A percentile compares a stretch with the other conserved stretches of the same genome.
Conservation (phyloP, 1,140 invertebrate species). For the Drosophila punjabiensis region DNA sequence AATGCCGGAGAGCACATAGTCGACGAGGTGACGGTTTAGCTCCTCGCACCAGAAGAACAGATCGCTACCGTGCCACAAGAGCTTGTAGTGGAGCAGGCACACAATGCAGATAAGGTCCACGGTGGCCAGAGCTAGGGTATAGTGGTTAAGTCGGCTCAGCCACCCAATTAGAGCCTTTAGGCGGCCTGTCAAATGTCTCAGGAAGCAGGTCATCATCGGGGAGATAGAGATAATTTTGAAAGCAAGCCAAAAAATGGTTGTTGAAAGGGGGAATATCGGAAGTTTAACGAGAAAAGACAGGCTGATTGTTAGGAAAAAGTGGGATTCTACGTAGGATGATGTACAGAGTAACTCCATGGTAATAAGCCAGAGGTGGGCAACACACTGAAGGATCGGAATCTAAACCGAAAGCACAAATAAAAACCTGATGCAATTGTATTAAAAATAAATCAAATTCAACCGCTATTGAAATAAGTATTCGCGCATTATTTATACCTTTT, state of each 20-base stretch:
- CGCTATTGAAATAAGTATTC: neutral
- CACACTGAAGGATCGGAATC: neutral
- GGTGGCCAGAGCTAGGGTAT: slow-evolving; percentile 32
- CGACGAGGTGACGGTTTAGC: slow-evolving; percentile 8
- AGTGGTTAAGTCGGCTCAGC: slow-evolving; percentile 37
- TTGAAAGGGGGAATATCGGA: neutral
- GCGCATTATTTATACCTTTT: no score
- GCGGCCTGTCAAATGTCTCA: slow-evolving; percentile 12
- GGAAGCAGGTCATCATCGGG: slow-evolving; percentile 27
- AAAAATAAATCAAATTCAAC: neutral
- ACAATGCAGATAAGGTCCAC: slow-evolving; percentile 42
- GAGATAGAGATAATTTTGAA: slow-evolving; percentile 28
- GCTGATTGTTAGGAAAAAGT: neutral
- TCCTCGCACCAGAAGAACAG: slow-evolving; percentile 56
- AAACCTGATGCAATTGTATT: neutral
- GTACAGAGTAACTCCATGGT: neutral
- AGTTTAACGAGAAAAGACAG: neutral
- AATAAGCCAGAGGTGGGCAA: neutral
- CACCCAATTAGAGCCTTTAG: neutral
- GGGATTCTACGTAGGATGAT: neutral
- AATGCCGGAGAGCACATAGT: slow-evolving; percentile 43
- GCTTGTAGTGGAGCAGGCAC: slow-evolving; percentile 47
- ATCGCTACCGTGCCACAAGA: slow-evolving; percentile 42
- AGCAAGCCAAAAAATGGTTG: slow-evolving; percentile 15
- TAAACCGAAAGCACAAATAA: neutral